Evolutionary conservation across 2,113 vertebrate genomes (phyloP), one percentile per base, ranked within the genome.

Genomic region (Ibidorhyncha struthersii): DNA sequence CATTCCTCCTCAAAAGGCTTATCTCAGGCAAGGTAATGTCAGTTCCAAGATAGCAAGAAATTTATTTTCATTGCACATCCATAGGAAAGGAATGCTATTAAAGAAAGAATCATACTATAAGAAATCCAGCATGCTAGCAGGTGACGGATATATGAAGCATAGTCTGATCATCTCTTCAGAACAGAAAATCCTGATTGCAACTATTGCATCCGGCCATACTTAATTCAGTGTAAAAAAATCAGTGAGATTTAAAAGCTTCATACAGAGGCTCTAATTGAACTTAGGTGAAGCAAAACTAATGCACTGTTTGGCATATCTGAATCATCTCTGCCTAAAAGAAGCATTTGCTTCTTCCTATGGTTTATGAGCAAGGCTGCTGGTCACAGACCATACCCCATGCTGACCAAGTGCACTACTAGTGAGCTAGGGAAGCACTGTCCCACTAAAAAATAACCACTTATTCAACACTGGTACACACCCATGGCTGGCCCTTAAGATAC

Each of bases 221-320:
- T 93, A 88, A 89, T 81, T 91, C 59, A 86, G 38, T 53, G 40
- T 30, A 40, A 78, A 89, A 52, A 81, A 52, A 85, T 27, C 27
- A 65, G 40, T 80, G 82, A 63, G 13, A 76, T 72, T 86, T 90
- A 67, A 95, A 94, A 91, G 50, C n/a, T 79, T 94, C 95, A 86
- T 89, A 95, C 43, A 65, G 93, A 70, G 62, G 30, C 20, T 83
- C 61, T 96, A 97, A 95, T 22, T 89, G 92, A 95, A 95, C 91
- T 87, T 72, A 96, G 70, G 53, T 88, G 77, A 96, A 95, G 88
- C 86, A 93, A 87, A 92, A 79, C 62, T 91, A 95, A 93, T 80
- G 83, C 65, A 73, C 41, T 83, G 38, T 73, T 95, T 91, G 73
- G 53, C 70, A 85, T 92, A 86, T 38, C 55, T 71, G 86, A 91